phyloP scores from a whole-genome alignment of 2,797 vertebrate species.

The Percopsis omiscomaycus region DNA sequence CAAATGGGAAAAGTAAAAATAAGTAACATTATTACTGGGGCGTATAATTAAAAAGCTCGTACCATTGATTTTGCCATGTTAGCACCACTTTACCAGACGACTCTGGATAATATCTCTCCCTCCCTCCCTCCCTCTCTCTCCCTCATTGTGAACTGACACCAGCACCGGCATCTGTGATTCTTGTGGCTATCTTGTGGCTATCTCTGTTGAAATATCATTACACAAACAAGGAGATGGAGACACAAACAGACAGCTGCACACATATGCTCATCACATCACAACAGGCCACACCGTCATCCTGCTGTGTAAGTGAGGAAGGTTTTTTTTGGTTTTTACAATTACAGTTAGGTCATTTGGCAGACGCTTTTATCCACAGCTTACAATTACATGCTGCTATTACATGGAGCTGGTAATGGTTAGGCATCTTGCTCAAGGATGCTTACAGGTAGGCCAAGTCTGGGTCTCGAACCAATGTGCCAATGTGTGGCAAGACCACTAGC shows the following conservation, averaged over 20 bases:
- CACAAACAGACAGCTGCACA: slow-evolving; percentile 48
- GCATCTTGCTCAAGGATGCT: too few relatives aligned
- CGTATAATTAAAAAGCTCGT: slow-evolving; percentile 26
- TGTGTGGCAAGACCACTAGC: too few relatives aligned
- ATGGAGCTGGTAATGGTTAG: too few relatives aligned
- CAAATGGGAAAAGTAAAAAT: slow-evolving; percentile 6
- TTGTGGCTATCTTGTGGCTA: slow-evolving; percentile 68
- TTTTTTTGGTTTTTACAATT: too few relatives aligned
- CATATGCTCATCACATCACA: slow-evolving; percentile 32
- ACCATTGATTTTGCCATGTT: slow-evolving; percentile 21
- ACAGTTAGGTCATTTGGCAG: too few relatives aligned
- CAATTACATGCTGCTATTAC: too few relatives aligned
- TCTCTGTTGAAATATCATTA: slow-evolving; percentile 67
- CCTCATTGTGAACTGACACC: slow-evolving; percentile 60
- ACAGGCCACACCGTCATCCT: too few relatives aligned
- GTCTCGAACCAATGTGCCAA: too few relatives aligned
- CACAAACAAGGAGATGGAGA: slow-evolving; percentile 51
- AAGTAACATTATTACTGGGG: slow-evolving; percentile 3
- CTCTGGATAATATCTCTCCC: neutral
- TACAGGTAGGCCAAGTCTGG: too few relatives aligned
- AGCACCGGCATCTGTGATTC: slow-evolving; percentile 65
- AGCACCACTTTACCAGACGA: slow-evolving; percentile 50
- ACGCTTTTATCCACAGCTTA: too few relatives aligned
- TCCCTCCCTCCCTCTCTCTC: slow-evolving; percentile 32
- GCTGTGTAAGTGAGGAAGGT: too few relatives aligned